phyloP scores from a whole-genome alignment of 2,888 invertebrate genomes.

The Brachycybe producta region DNA sequence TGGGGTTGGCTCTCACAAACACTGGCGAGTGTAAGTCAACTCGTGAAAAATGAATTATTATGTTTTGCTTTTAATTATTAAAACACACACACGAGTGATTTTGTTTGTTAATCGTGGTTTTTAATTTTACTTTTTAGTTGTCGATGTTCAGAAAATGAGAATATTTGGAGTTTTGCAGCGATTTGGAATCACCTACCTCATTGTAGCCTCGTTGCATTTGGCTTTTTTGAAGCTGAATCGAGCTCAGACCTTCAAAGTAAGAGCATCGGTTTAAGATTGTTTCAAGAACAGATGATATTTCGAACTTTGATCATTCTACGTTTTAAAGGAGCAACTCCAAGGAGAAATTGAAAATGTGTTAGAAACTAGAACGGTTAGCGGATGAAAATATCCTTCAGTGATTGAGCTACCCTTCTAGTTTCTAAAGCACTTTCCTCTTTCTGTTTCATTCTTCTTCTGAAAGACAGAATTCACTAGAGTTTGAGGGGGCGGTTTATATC shows the following conservation, averaged over 20 bases:
- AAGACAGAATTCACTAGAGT: too few relatives aligned
- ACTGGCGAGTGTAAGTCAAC: slow-evolving; percentile 3
- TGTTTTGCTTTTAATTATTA: not conserved
- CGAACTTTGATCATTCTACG: too few relatives aligned
- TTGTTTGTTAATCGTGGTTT: not conserved
- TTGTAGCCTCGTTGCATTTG: slow-evolving; percentile 29
- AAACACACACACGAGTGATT: not conserved
- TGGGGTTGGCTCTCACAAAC: slow-evolving; percentile 27
- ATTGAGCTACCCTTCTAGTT: too few relatives aligned
- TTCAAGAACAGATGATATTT: not conserved
- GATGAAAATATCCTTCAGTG: too few relatives aligned
- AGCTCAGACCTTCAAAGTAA: not conserved
- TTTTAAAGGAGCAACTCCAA: too few relatives aligned
- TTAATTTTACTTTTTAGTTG: slow-evolving; percentile 16
- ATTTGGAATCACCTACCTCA: slow-evolving; percentile 38
- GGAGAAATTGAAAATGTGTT: too few relatives aligned
- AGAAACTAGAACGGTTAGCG: too few relatives aligned
- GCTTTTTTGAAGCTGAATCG: not conserved
- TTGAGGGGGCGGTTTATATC: too few relatives aligned
- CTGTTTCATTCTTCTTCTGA: too few relatives aligned
- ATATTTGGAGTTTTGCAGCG: slow-evolving; percentile 41
- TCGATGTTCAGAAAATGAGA: slow-evolving; percentile 32
- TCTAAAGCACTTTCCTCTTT: too few relatives aligned
- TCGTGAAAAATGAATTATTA: too few relatives aligned
- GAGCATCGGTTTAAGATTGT: not conserved